These are phyloP conservation scores for Caenorhabditis angaria DNA, from an alignment of 2,888 invertebrate genomes.

Conservation along the genomic window DNA sequence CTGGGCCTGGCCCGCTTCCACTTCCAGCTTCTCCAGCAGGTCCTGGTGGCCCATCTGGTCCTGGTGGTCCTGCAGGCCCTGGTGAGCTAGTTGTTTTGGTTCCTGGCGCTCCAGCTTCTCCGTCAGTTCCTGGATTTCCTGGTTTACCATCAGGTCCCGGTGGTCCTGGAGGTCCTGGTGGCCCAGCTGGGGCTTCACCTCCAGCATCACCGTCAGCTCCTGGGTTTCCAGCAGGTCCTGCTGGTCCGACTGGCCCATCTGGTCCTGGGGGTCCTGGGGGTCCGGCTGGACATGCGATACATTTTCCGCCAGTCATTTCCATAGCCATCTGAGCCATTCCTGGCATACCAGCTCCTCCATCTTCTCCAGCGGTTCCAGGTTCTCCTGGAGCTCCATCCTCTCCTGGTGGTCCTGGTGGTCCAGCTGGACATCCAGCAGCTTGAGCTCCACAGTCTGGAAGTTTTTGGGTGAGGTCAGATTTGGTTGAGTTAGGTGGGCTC, in stretches of 20 bases:
- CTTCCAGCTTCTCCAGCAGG: constrained; percentile 37
- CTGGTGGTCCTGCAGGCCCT: constrained; percentile 39
- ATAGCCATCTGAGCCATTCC: constrained; percentile 21
- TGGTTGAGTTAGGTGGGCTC: too few species aligned
- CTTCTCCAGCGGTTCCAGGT: not conserved
- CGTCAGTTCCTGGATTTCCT: constrained; percentile 44
- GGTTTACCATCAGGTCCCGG: constrained; percentile 47
- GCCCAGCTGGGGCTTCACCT: constrained; percentile 28
- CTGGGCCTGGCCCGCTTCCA: constrained; percentile 37
- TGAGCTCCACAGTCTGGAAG: not conserved
- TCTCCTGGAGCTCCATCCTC: not conserved
- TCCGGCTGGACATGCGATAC: constrained; percentile 29
- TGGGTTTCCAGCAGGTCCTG: constrained; percentile 20
- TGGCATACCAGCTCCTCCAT: not conserved
- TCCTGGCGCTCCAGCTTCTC: constrained; percentile 46
- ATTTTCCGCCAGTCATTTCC: constrained; percentile 45
- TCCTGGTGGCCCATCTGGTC: constrained; percentile 42
- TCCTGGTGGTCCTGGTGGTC: not conserved
- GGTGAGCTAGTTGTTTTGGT: constrained; percentile 28
- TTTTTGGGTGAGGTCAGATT: too few species aligned
- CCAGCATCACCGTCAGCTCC: constrained; percentile 21
- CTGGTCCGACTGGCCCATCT: constrained; percentile 26
- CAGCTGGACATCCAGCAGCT: not conserved
- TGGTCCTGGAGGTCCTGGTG: constrained; percentile 42
- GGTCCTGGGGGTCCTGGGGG: constrained; percentile 26